A percentile compares a stretch with the other conserved stretches of the same genome.
Evolutionary conservation across 2,113 vertebrate species (phyloP).

Genomic region (Semnopithecus entellus): DNA sequence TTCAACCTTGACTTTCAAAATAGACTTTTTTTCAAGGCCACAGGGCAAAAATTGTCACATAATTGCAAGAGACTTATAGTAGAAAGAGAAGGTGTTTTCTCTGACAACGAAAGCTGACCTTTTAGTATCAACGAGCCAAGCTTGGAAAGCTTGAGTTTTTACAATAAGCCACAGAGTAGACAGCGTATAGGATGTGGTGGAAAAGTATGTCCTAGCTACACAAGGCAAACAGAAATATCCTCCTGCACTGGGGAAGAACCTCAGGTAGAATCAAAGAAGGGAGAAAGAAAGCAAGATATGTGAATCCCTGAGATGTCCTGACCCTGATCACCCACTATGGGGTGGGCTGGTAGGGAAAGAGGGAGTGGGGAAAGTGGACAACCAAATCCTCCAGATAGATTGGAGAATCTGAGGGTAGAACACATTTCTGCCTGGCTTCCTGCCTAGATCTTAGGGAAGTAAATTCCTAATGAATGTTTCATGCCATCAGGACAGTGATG

Average conservation of each 20-base stretch:
- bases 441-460: neutral
- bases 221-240: neutral
- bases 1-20: constrained; percentile 25
- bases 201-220: too few species aligned
- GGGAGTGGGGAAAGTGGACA: accelerated
- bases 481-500: neutral
- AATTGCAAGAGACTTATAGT: neutral
- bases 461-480: neutral
- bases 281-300: neutral
- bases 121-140: neutral
- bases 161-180: neutral
- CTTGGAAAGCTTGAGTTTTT: neutral
- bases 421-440: neutral
- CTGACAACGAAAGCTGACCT: neutral
- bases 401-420: neutral
- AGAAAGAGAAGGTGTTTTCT: neutral
- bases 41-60: neutral
- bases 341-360: too few species aligned
- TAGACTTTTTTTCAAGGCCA: neutral
- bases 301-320: neutral
- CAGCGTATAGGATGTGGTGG: too few species aligned
- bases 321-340: too few species aligned
- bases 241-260: neutral
- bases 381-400: neutral
- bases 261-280: neutral